Evolutionary conservation across 1,140 invertebrate species (phyloP).

Genomic region (Brachionus plicatilis): DNA sequence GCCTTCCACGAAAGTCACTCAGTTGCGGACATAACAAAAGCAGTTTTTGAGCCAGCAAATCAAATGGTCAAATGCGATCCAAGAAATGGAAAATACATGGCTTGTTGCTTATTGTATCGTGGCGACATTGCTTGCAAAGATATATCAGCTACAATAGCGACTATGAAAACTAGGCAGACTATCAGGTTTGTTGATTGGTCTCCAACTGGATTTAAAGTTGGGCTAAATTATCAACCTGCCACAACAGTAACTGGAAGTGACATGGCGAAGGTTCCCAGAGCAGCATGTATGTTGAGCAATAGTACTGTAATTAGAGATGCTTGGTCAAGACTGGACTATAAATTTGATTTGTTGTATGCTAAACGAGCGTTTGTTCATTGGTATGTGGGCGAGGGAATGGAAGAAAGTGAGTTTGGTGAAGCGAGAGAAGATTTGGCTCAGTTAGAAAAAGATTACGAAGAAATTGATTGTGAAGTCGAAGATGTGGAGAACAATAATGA

Average conservation of each 20-base stretch:
- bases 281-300: conserved; percentile 75
- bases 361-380: conserved; percentile 60
- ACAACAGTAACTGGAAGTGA: conserved; percentile 76
- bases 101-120: conserved; percentile 56
- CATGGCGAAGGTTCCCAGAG: conserved; percentile 75
- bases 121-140: conserved; percentile 59
- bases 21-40: conserved; percentile 69
- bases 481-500: not conserved
- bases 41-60: conserved; percentile 73
- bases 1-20: conserved; percentile 74
- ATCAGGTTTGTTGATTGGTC: conserved; percentile 42
- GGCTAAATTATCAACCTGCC: conserved; percentile 48
- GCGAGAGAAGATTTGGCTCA: conserved; percentile 78
- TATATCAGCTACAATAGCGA: conserved; percentile 56
- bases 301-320: conserved; percentile 74
- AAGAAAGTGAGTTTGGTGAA: conserved; percentile 65
- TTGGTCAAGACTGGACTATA: conserved; percentile 64
- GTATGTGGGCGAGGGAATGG: conserved; percentile 59
- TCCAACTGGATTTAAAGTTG: conserved; percentile 42
- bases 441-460: conserved; percentile 76
- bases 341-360: conserved; percentile 75
- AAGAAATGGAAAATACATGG: conserved; percentile 43
- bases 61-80: conserved; percentile 62
- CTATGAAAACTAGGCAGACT: conserved; percentile 47
- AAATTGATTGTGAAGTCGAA: conserved; percentile 56